Conservation (phyloP, 1,140 invertebrate species). For the Pentalonia nigronervosa region DNA sequence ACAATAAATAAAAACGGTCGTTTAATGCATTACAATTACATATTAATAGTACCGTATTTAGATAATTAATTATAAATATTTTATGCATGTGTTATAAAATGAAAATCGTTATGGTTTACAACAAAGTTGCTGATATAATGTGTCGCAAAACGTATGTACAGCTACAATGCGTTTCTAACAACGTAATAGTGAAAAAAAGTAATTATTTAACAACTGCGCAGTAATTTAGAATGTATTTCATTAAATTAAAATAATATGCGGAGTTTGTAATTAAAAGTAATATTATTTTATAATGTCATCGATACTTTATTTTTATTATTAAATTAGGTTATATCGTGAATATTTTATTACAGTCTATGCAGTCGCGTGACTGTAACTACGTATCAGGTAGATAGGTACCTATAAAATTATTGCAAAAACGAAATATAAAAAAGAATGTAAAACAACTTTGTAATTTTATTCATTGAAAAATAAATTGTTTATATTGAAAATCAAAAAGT, state of each 20-base stretch:
- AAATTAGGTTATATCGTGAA: not conserved
- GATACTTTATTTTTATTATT: slow-evolving; percentile 4
- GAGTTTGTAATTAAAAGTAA: not conserved
- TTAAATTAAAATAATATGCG: not conserved
- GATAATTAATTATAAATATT: not conserved
- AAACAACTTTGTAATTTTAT: not conserved
- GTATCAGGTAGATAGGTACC: too few relatives aligned
- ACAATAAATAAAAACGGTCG: not conserved
- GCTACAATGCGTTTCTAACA: not conserved
- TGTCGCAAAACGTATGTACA: not conserved
- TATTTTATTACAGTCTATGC: not conserved
- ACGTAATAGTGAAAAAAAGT: not conserved
- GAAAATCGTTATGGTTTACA: not conserved
- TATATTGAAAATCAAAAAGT: not conserved
- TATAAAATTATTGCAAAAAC: not conserved
- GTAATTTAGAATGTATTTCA: not conserved
- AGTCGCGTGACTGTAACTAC: not conserved
- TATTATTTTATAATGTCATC: not conserved
- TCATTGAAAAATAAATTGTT: not conserved
- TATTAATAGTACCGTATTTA: not conserved
- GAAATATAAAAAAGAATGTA: not conserved
- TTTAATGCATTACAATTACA: not conserved
- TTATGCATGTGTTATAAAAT: not conserved
- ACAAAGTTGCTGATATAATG: not conserved
- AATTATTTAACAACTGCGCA: not conserved